phyloP scores from a whole-genome alignment of 2,888 invertebrate species.

The Hermaeophaga mercurialis region DNA sequence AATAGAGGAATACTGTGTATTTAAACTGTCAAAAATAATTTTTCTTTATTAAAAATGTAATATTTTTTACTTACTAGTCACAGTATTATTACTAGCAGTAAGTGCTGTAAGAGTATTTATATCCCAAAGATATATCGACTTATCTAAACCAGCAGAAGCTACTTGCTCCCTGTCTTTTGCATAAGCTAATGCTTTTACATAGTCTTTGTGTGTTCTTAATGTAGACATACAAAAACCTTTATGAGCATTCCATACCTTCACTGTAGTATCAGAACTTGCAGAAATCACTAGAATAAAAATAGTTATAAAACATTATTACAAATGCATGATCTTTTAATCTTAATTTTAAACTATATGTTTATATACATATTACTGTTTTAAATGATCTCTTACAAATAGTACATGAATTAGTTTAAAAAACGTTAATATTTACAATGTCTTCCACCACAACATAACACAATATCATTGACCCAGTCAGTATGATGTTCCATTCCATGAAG shows the following conservation, averaged over 20 bases:
- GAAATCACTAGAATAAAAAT: slow-evolving; percentile 80
- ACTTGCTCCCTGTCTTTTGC: slow-evolving; percentile 95
- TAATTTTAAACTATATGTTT: too few relatives aligned
- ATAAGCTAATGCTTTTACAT: slow-evolving; percentile 96
- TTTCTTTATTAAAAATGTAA: background rate
- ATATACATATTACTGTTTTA: too few relatives aligned
- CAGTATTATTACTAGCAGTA: slow-evolving; percentile 98
- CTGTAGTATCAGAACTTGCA: slow-evolving; percentile 98
- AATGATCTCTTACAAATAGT: too few relatives aligned
- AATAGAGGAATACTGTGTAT: slow-evolving; percentile 8
- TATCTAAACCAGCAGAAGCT: slow-evolving; percentile 96
- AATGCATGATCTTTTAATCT: too few relatives aligned
- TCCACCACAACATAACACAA: slow-evolving; percentile 95
- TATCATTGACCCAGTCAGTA: slow-evolving; percentile 99
- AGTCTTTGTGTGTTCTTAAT: slow-evolving; percentile 95
- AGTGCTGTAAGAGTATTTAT: slow-evolving; percentile 96
- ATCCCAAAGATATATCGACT: slow-evolving; percentile 98
- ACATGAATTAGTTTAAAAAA: background rate
- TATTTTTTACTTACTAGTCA: slow-evolving; percentile 74
- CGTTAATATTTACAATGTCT: slow-evolving; percentile 75
- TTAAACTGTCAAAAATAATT: background rate
- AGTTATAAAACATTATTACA: background rate
- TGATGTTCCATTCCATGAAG: slow-evolving; percentile 99
- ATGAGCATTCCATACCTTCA: slow-evolving; percentile 99
- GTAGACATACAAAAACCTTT: slow-evolving; percentile 99